phyloP scores from a whole-genome alignment of 2,888 invertebrate genomes.

The Drosophila affinis region DNA sequence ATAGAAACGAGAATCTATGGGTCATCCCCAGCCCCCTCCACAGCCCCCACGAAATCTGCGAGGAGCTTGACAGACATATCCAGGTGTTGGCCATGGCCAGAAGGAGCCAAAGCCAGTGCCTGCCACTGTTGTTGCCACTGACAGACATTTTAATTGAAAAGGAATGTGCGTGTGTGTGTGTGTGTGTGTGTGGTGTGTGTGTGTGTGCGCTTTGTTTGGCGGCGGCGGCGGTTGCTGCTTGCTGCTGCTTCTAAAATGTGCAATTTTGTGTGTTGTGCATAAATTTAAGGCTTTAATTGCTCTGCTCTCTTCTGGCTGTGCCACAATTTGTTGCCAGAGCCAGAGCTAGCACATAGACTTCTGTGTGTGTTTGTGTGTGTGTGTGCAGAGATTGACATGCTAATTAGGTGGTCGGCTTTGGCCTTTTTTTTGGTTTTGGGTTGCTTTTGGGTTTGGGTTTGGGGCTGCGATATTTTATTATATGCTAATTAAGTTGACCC shows the following conservation, averaged over 20 bases:
- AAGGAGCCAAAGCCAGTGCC: slow-evolving; percentile 1
- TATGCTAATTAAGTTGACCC: slow-evolving; percentile 41
- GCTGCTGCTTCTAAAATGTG: slow-evolving; percentile 55
- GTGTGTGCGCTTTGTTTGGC: slow-evolving; percentile 24
- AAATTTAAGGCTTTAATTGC: slow-evolving; percentile 67
- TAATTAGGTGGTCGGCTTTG: slow-evolving; percentile 58
- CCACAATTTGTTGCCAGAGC: slow-evolving; percentile 3
- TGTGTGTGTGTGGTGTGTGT: slow-evolving; percentile 51
- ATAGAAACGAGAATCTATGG: neutral
- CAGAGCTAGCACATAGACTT: slow-evolving; percentile 31
- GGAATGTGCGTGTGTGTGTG: slow-evolving; percentile 51
- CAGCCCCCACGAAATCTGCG: slow-evolving; percentile 9
- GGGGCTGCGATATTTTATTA: slow-evolving; percentile 36
- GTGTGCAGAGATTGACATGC: slow-evolving; percentile 55
- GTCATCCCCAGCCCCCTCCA: neutral
- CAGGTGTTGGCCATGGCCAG: slow-evolving; percentile 54
- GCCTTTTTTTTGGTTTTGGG: slow-evolving; percentile 39
- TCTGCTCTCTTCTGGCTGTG: slow-evolving; percentile 22
- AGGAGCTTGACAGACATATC: slow-evolving; percentile 62
- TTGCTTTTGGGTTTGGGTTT: slow-evolving; percentile 1
- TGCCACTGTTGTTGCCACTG: slow-evolving; percentile 40
- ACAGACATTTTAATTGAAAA: slow-evolving; percentile 73
- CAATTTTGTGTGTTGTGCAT: slow-evolving; percentile 55
- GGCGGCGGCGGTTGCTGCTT: slow-evolving; percentile 13
- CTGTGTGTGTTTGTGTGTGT: neutral